Evolutionary conservation across 2,113 vertebrate genomes (phyloP), one percentile per base, ranked within the genome.

Genomic region (Eretmodus cyanostictus): DNA sequence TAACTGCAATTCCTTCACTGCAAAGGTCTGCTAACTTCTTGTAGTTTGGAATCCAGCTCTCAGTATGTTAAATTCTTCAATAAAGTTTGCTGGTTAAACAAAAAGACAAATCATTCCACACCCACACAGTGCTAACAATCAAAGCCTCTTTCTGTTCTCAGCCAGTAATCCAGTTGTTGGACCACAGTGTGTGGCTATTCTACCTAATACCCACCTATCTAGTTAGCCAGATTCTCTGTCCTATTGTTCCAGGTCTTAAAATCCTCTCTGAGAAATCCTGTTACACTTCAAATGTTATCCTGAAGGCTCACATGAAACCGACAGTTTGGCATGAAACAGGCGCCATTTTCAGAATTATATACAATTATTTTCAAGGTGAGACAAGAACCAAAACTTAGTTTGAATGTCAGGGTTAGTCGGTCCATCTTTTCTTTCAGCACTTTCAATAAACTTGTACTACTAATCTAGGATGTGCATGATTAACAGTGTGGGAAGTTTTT

Each of bases 151-250:
- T 91, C 79, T 40, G 17, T 80, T 55, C 55, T 82, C 80, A 57
- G 19, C 84, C 86, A 68, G 89, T 89, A 93, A 95, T 94, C 93
- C 88, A 1, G 86, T 57, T 71, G 66, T 84, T 89, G 91, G 89
- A 92, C 80, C 80, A 47, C 88, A 81, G 10, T 47, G 40, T 80
- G 49, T 82, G 71, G 63, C 71, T 89, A 47, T 57, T 89, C 83
- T 86, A 68, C 86, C 87, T 79, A 93, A 95, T 90, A 87, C 91
- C 89, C 87, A 84, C 89, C 90, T 87, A 91, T 87, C 88, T 92
- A 91, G 91, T 91, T 92, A 76, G 87, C 59, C 91, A 89, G 79
- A 93, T 87, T 91, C 22, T 81, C 34, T 38, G 42, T 80, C 68
- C 87, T 78, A 89, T 92, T 92, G 93, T 95, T 80, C 88, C 79